These are phyloP conservation scores for Platysteira castanea DNA, from an alignment of 2,113 vertebrate species.

Conservation along the genomic window DNA sequence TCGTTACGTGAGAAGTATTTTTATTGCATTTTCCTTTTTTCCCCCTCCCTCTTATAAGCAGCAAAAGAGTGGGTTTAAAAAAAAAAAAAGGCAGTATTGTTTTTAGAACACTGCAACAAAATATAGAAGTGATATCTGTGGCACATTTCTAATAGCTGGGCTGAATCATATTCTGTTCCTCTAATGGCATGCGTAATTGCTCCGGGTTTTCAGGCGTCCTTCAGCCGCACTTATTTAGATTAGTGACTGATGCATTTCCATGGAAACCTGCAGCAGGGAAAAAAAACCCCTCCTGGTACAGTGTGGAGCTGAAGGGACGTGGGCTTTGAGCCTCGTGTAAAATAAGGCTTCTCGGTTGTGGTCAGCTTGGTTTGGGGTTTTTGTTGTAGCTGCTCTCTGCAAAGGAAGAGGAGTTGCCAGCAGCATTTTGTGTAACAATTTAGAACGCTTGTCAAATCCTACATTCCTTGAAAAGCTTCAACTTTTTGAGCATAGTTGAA, in stretches of 20 bases:
- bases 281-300: conserved; percentile 72
- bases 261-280: conserved; percentile 84
- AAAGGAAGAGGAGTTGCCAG: background rate
- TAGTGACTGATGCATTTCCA: conserved; percentile 93
- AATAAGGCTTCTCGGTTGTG: conserved; percentile 11
- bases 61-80: conserved; percentile 19
- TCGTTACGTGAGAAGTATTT: conserved; percentile 32
- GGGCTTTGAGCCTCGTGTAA: conserved; percentile 66
- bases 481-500: background rate
- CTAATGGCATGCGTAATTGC: conserved; percentile 79
- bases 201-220: conserved; percentile 78
- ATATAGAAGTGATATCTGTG: conserved; percentile 55
- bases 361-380: background rate
- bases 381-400: background rate
- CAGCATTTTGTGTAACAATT: background rate
- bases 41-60: background rate
- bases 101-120: conserved; percentile 22
- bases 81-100: conserved; percentile 20
- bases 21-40: background rate
- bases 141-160: conserved; percentile 61
- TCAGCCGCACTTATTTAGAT: conserved; percentile 85
- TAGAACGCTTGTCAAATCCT: background rate
- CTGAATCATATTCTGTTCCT: conserved; percentile 69
- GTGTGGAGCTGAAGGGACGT: conserved; percentile 72
- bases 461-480: background rate